These are phyloP conservation scores for Nephrotoma flavescens DNA, from an alignment of 2,888 invertebrate species.

Conservation along the genomic window DNA sequence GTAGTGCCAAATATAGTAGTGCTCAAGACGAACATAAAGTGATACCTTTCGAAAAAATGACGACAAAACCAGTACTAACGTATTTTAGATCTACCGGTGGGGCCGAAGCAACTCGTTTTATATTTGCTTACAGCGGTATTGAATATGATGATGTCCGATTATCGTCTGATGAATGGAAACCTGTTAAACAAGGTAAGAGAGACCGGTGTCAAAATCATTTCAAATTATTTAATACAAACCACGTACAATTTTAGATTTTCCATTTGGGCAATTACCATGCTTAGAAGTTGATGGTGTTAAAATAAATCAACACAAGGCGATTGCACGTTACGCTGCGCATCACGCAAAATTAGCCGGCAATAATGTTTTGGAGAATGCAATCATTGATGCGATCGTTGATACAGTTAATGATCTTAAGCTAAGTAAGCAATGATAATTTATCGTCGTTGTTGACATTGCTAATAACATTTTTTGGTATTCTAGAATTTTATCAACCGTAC, in stretches of 20 bases:
- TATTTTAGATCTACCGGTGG: slow-evolving; percentile 47
- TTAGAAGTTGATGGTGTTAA: slow-evolving; percentile 45
- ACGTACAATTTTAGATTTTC: slow-evolving; percentile 25
- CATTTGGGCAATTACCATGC: slow-evolving; percentile 48
- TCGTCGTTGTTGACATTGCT: no score
- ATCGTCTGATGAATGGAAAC: slow-evolving; percentile 38
- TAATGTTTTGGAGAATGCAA: slow-evolving; percentile 43
- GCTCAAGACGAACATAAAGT: neutral
- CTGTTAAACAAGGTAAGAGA: slow-evolving; percentile 26
- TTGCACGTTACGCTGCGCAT: slow-evolving; percentile 35
- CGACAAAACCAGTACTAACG: neutral
- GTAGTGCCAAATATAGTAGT: neutral
- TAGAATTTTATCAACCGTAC: neutral
- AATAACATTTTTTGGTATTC: neutral
- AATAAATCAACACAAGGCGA: slow-evolving; percentile 43
- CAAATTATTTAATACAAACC: no score
- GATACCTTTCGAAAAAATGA: neutral
- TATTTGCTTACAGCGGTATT: slow-evolving; percentile 43
- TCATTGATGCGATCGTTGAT: slow-evolving; percentile 46
- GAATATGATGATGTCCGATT: slow-evolving; percentile 47
- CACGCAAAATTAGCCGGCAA: slow-evolving; percentile 42
- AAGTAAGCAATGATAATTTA: slow-evolving; percentile 26
- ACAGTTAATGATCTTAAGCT: slow-evolving; percentile 44
- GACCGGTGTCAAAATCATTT: neutral
- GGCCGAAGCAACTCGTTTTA: slow-evolving; percentile 45